Conservation (phyloP, 2,888 invertebrate genomes). For the Drosophila paranaensis region DNA sequence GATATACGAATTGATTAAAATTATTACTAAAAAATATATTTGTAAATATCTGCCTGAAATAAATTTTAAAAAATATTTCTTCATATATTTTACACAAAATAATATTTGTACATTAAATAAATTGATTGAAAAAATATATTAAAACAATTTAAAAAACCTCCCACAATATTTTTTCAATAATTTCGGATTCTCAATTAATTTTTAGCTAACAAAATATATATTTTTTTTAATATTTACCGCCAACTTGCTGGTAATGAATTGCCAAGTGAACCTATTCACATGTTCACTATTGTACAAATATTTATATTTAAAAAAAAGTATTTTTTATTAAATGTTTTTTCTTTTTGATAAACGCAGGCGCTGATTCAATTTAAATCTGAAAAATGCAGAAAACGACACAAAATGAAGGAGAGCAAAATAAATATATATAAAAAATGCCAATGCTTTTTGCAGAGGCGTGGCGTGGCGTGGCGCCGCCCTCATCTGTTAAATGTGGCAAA, state of each 20-base stretch:
- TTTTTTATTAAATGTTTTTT: slow-evolving; percentile 6
- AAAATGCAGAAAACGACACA: slow-evolving; percentile 14
- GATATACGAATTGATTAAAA: no score
- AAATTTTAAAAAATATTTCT: no score
- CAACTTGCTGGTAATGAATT: background rate
- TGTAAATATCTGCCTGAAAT: no score
- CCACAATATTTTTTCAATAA: background rate
- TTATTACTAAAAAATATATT: no score
- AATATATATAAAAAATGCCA: slow-evolving; percentile 22
- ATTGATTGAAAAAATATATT: no score
- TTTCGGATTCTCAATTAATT: no score
- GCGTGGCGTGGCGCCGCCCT: slow-evolving; percentile 24
- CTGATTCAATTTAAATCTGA: slow-evolving; percentile 58
- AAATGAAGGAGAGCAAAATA: slow-evolving; percentile 1
- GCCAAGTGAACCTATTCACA: slow-evolving; percentile 38
- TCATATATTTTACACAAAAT: background rate
- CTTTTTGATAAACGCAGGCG: slow-evolving; percentile 20
- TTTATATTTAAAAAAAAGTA: slow-evolving; percentile 19
- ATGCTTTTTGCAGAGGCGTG: slow-evolving; percentile 30
- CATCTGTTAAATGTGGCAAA: slow-evolving; percentile 75
- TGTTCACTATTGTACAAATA: slow-evolving; percentile 33
- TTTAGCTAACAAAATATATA: no score
- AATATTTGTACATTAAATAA: background rate
- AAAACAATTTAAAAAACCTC: no score
- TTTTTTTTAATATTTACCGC: background rate